Percentiles rank a stretch among this genome's conserved stretches.
Conservation (phyloP, 2,113 vertebrate genomes). For the Xenopus tropicalis region DNA sequence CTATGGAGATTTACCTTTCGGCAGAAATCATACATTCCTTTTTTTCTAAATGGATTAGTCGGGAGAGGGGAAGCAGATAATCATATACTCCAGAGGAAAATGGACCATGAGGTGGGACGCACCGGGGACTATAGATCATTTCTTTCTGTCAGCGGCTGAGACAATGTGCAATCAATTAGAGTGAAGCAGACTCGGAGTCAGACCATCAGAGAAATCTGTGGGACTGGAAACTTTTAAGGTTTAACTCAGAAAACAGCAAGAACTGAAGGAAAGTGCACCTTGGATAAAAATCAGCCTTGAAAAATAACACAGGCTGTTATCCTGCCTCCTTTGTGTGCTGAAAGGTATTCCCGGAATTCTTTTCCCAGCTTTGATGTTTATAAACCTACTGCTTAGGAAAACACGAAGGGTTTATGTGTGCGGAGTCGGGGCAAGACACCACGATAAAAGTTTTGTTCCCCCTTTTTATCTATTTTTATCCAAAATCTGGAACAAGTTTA, state of each 20-base stretch:
- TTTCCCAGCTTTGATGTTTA: constrained; percentile 37
- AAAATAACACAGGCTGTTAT: constrained; percentile 23
- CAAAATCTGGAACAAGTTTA: no score
- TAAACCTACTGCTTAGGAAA: constrained; percentile 12
- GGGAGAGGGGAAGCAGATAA: not conserved
- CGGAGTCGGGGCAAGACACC: not conserved
- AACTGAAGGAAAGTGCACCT: constrained; percentile 5
- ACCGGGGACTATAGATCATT: constrained; percentile 8
- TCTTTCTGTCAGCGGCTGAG: not conserved
- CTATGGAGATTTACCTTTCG: not conserved
- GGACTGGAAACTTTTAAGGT: not conserved
- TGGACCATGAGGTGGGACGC: constrained; percentile 4
- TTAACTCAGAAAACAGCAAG: not conserved
- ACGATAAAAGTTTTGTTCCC: no score
- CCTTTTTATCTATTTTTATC: no score
- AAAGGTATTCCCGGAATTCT: constrained; percentile 37
- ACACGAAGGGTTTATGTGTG: constrained; percentile 23
- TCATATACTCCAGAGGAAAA: not conserved
- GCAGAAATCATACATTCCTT: not conserved
- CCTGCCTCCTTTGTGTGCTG: constrained; percentile 6
- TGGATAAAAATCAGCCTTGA: not conserved
- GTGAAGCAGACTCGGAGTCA: not conserved
- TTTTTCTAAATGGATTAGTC: not conserved
- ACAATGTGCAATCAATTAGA: constrained; percentile 25
- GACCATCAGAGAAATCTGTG: constrained; percentile 1